Base-by-base conservation (phyloP, 2,888 invertebrate species). In the Drosophila putrida region DNA sequence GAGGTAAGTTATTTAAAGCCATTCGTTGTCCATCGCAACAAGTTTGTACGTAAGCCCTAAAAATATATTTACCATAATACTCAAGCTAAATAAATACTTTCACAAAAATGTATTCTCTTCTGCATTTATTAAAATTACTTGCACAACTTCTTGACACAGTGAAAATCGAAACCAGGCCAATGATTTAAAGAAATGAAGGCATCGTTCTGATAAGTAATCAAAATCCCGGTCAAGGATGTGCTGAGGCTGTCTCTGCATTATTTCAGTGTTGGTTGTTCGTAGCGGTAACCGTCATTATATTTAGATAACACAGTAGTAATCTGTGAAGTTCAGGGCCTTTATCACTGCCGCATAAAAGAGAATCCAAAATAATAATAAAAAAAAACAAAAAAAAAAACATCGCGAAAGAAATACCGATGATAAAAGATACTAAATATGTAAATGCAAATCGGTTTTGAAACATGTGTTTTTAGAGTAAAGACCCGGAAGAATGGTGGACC, bases 151-250 rank as follows among this genome's bases (percentile, higher is more conserved):
- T 20, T 2, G 20, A 20, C 20, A 20, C 20, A 20, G 20, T 3
- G 20, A 20, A 20, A 20, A 20, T 20, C 20, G 20, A 20, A 31
- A 6, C 8, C 73, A 62, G 87, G 84, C 69, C 82, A 87, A 75
- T 73, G 69, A 11, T 57, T 58, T n/a, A 27, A 8, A 44, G 49
- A 65, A 70, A 57, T 50, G 57, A 50, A 57, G 57, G 20, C 51
- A 60, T 35, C 50, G 79, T 82, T 82, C 82, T 82, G 70, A 82
- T 66, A 68, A 71, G 60, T 64, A 53, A 63, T 65, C 58, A 60
- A 68, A 69, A 82, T 60, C 79, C 67, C 77, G 83, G 83, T 85
- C 83, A 83, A 83, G 83, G 83, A 77, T 65, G 49, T 66, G 54
- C 35, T 35, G 47, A 54, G 46, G 13, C 50, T 33, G 58, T 36